Evolutionary conservation across 1,140 invertebrate species (phyloP).

Genomic region (Musca vetustissima): DNA sequence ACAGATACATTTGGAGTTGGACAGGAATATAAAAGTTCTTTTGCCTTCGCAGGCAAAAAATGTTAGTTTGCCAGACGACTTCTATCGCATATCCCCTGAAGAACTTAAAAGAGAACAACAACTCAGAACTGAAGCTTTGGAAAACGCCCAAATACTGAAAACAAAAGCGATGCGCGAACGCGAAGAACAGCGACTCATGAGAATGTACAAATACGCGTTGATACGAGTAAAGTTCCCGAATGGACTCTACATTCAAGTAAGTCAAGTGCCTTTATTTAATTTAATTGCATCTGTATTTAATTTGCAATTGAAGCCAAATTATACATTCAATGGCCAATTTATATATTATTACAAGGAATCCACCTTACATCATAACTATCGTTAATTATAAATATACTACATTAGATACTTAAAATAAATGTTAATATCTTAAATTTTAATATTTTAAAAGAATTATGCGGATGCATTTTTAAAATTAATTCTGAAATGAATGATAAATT

Average conservation of each 20-base stretch:
- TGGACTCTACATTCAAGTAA: constrained; percentile 77
- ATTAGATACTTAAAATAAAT: no score
- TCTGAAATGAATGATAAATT: no score
- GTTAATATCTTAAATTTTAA: no score
- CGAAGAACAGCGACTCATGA: constrained; percentile 74
- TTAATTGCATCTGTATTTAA: no score
- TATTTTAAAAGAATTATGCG: no score
- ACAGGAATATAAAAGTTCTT: constrained; percentile 83
- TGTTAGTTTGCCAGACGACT: constrained; percentile 76
- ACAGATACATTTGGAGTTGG: constrained; percentile 78
- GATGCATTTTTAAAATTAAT: no score
- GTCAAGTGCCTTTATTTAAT: no score
- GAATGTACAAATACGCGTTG: constrained; percentile 82
- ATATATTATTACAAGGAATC: no score
- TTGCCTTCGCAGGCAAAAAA: constrained; percentile 71
- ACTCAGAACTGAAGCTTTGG: constrained; percentile 72
- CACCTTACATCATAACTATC: no score
- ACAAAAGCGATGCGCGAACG: constrained; percentile 93
- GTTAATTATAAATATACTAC: no score
- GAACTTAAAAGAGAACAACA: constrained; percentile 86
- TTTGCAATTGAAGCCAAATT: no score
- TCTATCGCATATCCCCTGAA: constrained; percentile 76
- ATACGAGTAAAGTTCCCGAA: constrained; percentile 87
- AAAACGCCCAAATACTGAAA: constrained; percentile 77
- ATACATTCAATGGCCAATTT: no score